phyloP scores from a whole-genome alignment of 2,113 vertebrate genomes.

The Campylomormyrus numenius region DNA sequence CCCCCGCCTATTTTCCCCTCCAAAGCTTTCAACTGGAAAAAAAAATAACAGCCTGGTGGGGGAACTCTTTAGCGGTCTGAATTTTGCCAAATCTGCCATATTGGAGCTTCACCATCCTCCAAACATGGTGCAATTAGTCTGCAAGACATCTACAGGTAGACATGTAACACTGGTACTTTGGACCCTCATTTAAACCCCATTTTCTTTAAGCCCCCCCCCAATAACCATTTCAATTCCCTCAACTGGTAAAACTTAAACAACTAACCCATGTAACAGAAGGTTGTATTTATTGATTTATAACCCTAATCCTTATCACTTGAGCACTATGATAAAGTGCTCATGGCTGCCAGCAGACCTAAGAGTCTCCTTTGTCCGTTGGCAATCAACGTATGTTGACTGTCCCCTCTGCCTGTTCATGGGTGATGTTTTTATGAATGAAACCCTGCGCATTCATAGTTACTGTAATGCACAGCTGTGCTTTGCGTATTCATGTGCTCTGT shows the following conservation, averaged over 20 bases:
- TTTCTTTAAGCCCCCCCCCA: too few species aligned
- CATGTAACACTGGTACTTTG: not conserved
- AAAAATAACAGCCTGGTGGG: too few species aligned
- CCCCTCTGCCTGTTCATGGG: not conserved
- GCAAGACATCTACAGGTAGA: not conserved
- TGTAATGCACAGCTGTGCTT: conserved; percentile 27
- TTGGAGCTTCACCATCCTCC: not conserved
- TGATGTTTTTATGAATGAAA: not conserved
- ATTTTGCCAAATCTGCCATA: not conserved
- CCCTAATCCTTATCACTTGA: conserved; percentile 17
- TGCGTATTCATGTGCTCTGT: conserved; percentile 9
- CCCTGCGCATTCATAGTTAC: not conserved
- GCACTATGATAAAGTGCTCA: conserved; percentile 29
- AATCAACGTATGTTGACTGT: not conserved
- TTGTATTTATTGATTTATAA: not conserved
- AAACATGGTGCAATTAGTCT: not conserved
- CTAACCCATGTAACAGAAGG: not conserved
- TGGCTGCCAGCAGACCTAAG: conserved; percentile 2
- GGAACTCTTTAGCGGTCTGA: not conserved
- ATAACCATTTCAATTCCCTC: not conserved
- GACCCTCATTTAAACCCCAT: not conserved
- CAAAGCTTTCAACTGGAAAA: not conserved
- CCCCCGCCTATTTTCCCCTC: not conserved
- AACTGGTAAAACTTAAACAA: not conserved
- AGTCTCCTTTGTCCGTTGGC: not conserved